Base-by-base conservation (phyloP, 2,113 vertebrate species). In the Centropus bengalensis region DNA sequence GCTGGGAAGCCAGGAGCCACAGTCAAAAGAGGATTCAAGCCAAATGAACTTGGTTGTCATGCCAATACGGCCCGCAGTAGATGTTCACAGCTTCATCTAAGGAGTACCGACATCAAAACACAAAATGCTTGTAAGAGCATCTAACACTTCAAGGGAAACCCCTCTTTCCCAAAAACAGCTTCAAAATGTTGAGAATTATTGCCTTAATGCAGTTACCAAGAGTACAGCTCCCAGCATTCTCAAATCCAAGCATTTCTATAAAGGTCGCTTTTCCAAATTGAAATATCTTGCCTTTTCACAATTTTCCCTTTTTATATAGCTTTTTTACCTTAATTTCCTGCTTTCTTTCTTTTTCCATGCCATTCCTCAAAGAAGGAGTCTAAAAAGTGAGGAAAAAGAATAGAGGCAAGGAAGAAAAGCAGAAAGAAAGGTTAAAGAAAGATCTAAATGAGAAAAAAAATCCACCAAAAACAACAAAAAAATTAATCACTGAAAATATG, bases 381-480 rank as follows among this genome's bases (percentile, higher is more conserved):
- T 49, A 74, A 27, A 82, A 86, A 76, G 14, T 10, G 28, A 52
- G 85, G 85, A 87, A 22, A 42, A 69, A 24, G 24, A 56, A 42
- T 82, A 45, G 6, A 12, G 3, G 58, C 32, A 19, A 73, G 17
- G 33, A 86, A 66, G 54, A 5, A 5, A 23, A 8, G 12, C 73
- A 88, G 20, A 42, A 19, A 45, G 3, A 38, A 8, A 59, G 9
- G 36, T 36, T 36, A 36, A 55, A 36, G 23, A 38, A 77, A 49
- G 7, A 30, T 10, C 8, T 44, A 18, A 58, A 5, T 30, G 16
- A 79, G 13, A 67, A 73, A 77, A 75, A 75, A 75, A 69, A 54
- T 3, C 12, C n/a, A 44, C 23, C 18, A 17, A 13, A 30, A 49
- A 63, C 7, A 14, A 33, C 47, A 3, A 8, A 0, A 51, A 86